Percentiles rank a stretch among this genome's conserved stretches.
Conservation (phyloP, 2,797 vertebrate genomes). For the Spheniscus humboldti region DNA sequence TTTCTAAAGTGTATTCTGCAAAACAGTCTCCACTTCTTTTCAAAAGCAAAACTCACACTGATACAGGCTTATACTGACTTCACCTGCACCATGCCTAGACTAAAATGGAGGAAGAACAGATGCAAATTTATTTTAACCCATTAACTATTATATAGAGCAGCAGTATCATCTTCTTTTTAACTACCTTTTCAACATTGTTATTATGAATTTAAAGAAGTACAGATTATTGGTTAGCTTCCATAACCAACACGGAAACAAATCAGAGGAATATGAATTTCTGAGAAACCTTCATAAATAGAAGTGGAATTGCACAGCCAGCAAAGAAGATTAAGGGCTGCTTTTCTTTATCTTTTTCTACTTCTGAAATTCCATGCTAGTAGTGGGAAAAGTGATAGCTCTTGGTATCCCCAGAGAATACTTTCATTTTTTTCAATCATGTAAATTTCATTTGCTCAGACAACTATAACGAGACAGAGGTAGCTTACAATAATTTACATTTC, state of each 20-base stretch:
- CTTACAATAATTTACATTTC: conserved; percentile 61
- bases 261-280: neutral
- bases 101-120: neutral
- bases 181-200: neutral
- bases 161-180: neutral
- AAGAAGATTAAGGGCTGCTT: neutral
- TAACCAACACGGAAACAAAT: neutral
- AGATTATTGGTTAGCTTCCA: neutral
- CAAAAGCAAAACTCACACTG: neutral
- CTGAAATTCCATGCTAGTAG: neutral
- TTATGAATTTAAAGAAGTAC: neutral
- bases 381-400: neutral
- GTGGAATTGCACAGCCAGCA: neutral
- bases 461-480: conserved; percentile 23
- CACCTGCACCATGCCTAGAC: neutral
- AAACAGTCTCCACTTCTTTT: neutral
- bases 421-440: conserved; percentile 41
- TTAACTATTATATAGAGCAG: neutral
- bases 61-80: neutral
- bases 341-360: neutral
- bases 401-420: neutral
- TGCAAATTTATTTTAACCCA: neutral
- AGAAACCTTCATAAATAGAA: neutral
- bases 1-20: neutral
- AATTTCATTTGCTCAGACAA: conserved; percentile 49